Evolutionary conservation across 2,888 invertebrate species (phyloP), one percentile per base, ranked within the genome.

Genomic region (Hesperia comma): DNA sequence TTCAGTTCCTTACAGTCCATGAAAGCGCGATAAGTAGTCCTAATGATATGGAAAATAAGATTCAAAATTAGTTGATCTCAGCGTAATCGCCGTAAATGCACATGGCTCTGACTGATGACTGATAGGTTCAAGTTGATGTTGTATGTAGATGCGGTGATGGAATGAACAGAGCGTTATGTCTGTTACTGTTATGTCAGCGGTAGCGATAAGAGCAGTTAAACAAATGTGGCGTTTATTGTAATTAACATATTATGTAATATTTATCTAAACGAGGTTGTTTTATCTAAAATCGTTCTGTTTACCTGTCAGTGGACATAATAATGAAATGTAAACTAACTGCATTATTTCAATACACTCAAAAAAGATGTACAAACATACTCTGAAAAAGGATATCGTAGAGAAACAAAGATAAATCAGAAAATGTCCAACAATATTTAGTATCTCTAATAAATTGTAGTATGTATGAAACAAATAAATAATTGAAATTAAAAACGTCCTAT

Each of bases 61-160:
- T 12, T 49, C 19, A 51, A 51, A 26, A 14, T 51, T 21, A 0
- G 14, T 5, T 51, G 51, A 21, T 26, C 6, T 17, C 26, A 51
- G 14, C 10, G 14, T 51, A 5, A 14, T 5, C 21, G 51, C 21
- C n/a, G 14, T 17, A 26, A 14, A 21, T 51, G 51, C 55, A 62
- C 17, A 55, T 55, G 32, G 54, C 62, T 41, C 26, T 43, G 26
- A 43, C 43, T 32, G 32, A 32, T 62, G 43, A 62, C 21, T 54
- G 62, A 33, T 43, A 12, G 12, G 26, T 26, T 15, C n/a, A 26
- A 55, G 43, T 54, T 43, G 40, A 55, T 43, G 19, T 19, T 55
- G 21, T 14, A 26, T 55, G 21, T 14, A 26, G 26, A 54, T 55
- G 43, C 17, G 26, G 12, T 41, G 7, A 33, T 43, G 43, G 62